A percentile compares a stretch with the other conserved stretches of the same genome.
These are phyloP conservation scores for Eciton burchellii DNA, from an alignment of 1,140 invertebrate genomes.

Conservation along the genomic window DNA sequence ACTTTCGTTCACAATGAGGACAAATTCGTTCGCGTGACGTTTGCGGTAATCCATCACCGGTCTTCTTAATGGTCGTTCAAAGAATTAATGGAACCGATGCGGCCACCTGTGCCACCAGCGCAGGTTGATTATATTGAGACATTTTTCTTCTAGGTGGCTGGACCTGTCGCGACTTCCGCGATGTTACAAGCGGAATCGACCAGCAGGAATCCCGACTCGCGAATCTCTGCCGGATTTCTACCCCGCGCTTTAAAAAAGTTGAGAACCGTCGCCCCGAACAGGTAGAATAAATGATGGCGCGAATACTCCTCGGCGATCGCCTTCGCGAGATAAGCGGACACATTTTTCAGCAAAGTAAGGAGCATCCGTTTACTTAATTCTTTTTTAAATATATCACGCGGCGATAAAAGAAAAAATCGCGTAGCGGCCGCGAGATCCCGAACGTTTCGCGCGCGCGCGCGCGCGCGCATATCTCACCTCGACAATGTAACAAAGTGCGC, in stretches of 20 bases:
- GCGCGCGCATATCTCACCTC: conserved; percentile 7
- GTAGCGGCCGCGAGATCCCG: not conserved
- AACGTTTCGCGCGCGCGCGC: conserved; percentile 3
- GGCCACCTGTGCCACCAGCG: not conserved
- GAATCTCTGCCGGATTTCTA: not conserved
- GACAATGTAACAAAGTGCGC: conserved; percentile 22
- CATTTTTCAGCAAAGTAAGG: conserved; percentile 52
- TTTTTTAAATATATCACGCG: conserved; percentile 36
- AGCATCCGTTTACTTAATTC: conserved; percentile 43
- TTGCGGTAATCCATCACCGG: conserved; percentile 21
- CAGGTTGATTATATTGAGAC: not conserved
- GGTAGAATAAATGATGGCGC: conserved; percentile 48
- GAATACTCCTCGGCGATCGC: conserved; percentile 42
- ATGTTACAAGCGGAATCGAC: conserved; percentile 12
- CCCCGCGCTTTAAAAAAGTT: conserved; percentile 38
- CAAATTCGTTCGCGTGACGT: conserved; percentile 4
- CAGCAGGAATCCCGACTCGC: not conserved
- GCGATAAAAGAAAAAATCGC: conserved; percentile 20
- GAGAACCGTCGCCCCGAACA: conserved; percentile 45
- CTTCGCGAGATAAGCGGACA: conserved; percentile 45
- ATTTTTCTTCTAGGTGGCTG: conserved; percentile 19
- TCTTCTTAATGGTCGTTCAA: not conserved
- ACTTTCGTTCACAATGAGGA: not conserved
- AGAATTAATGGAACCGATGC: not conserved
- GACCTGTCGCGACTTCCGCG: not conserved